These are phyloP conservation scores for Urocitellus parryii DNA, from an alignment of 2,113 vertebrate species.

Conservation along the genomic window DNA sequence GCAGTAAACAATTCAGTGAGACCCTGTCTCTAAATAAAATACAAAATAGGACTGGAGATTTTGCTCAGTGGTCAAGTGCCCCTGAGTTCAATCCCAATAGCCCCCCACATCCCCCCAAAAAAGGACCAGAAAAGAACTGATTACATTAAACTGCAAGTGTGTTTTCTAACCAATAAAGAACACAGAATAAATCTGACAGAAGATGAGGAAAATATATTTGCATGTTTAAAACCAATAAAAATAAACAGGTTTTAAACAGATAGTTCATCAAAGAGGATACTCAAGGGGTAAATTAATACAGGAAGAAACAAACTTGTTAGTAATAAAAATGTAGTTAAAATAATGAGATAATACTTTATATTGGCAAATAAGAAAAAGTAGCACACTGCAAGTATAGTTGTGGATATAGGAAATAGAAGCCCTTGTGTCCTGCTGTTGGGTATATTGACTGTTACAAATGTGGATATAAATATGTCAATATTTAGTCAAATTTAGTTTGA, in stretches of 20 bases:
- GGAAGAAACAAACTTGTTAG: not conserved
- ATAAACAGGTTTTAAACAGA: not conserved
- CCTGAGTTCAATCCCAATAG: no score
- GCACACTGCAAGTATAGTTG: not conserved
- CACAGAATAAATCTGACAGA: not conserved
- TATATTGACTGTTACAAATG: slow-evolving; percentile 2
- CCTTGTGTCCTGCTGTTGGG: not conserved
- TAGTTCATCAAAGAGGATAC: not conserved
- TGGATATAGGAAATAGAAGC: not conserved
- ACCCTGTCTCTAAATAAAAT: no score
- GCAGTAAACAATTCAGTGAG: no score
- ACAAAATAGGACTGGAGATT: no score
- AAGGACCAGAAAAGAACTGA: not conserved
- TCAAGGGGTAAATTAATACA: not conserved
- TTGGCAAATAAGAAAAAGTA: not conserved
- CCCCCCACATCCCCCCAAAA: no score
- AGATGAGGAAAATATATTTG: not conserved
- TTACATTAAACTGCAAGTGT: not conserved
- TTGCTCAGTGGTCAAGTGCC: no score
- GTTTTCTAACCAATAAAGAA: not conserved
- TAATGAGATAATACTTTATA: not conserved
- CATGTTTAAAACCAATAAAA: not conserved
- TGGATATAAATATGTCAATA: not conserved
- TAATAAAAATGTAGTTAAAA: not conserved
- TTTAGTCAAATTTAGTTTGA: slow-evolving; percentile 21